Base-by-base conservation (phyloP, 2,888 invertebrate genomes). In the Antitype chi region DNA sequence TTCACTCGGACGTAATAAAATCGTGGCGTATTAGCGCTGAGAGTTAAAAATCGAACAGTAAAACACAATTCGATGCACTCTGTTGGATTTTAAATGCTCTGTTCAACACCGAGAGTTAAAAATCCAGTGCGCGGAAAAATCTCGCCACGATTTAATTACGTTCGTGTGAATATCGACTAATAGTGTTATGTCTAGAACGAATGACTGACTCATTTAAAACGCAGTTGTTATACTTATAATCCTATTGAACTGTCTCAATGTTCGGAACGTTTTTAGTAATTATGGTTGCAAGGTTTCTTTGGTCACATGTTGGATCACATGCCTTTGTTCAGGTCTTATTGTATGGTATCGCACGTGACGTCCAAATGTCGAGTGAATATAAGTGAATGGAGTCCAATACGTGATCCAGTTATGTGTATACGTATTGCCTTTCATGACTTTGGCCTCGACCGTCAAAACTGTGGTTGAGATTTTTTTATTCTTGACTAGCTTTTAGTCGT, bases 291-390 rank as follows among this genome's bases (percentile, higher is more conserved):
- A 80, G 88, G 87, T 78, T 88, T 88, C 85, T 47, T 74, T 20
- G 8, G 75, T 86, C 90, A 90, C 90, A 87, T 88, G 87, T 82
- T 57, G n/a, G 75, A 59, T 80, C 82, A 78, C 78, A 82, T 72
- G 84, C 38, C 68, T 38, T n/a, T 68, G 70, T 20, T 57, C 67
- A 62, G 38, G n/a, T 67, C 70, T 77, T 76, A 82, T 85, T 86
- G 85, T 89, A 89, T 43, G 90, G 87, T 57, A 88, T 89, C 88
- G 73, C 89, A 83, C 86, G 89, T 89, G 85, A 70, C 53, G 13
- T 17, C 70, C 64, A 55, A 79, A 82, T 69, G 49, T 60, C 9
- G 59, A 55, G 59, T 53, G 49, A 68, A 81, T 47, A 69, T 67
- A 78, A 49, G 60, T 60, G 74, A 82, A 77, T 79, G 70, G 53